Base-by-base conservation (phyloP, 2,113 vertebrate species). In the Takifugu bimaculatus region DNA sequence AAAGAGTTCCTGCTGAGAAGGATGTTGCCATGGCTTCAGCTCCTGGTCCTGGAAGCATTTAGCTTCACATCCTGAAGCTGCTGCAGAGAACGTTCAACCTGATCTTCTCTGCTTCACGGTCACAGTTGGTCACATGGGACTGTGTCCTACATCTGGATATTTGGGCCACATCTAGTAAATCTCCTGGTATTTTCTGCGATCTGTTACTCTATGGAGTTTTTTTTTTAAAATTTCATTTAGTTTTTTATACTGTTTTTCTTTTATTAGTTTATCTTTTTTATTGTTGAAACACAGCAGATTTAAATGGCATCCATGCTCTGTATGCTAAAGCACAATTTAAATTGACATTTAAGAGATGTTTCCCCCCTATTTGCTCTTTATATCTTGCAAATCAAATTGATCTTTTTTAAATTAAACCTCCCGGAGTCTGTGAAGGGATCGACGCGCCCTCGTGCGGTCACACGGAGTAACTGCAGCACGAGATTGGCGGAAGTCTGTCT, bases 21-120 rank as follows among this genome's bases (percentile, higher is more conserved):
- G 26, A 58, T 68, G 48, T 57, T 69, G 27, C 39, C 43, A 26
- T 35, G 26, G 29, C 58, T 51, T 64, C 12, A 45, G 60, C 42
- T 78, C 60, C 76, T 63, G 65, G 72, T 84, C 20, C 77, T 13
- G 65, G 48, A 54, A 80, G 77, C 20, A 20, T 20, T 20, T 20
- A 20, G 80, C 62, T 57, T 69, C 42, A 49, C 63, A 65, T 64
- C 35, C 32, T 57, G 29, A 49, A 74, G 49, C 9, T 55, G 50
- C 61, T 62, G 26, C 39, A 55, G 54, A 6, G 10, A 32, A 25
- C 56, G 25, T 6, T 51, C 6, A 2, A 6, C 15, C 28, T 27
- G 57, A 49, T 11, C 7, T 51, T 27, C 5, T 1, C 32, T 20
- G n/a, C 44, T 26, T 48, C 45, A 59, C 57, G 29, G 29, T 4